Base-by-base conservation (phyloP, 2,113 vertebrate genomes). In the Romanogobio albipinnatus region DNA sequence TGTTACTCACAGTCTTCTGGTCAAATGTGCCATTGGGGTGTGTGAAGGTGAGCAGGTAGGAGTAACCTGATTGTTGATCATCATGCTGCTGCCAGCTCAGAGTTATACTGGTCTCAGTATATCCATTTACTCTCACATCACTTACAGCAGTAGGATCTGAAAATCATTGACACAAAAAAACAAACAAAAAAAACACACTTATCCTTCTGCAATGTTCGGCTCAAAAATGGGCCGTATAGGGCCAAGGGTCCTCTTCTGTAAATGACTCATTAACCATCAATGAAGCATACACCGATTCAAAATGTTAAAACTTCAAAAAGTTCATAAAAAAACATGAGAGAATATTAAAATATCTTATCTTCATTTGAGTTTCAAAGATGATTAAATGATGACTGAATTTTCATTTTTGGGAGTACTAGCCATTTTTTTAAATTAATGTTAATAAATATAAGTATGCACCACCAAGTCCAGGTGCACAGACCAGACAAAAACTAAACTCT, bases 81-180 rank as follows among this genome's bases (percentile, higher is more conserved):
- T 82, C 80, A 17, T 11, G 0, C 49, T 82, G 80, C 29, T 56
- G 1, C 80, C 80, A 82, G 33, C 47, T 71, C 29, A 82, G 66
- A 39, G 15, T 9, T 71, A 82, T 39, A 71, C 80, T 82, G 6
- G 29, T 82, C 19, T 82, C 80, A 3, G 6, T 56, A 22, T 22
- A 82, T 43, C 5, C 19, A 43, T 5, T 39, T 4, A 82, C 80
- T 24, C 1, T 82, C 51, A 82, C 2, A 43, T 56, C 3, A 24
- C 4, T 43, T 36, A 82, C 80, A 10, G 64, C 6, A 71, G 43
- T 26, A 10, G 80, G 80, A 58, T 71, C 80, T 82, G 49, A 71
- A 82, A 71, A 58, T 6, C 17, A 68, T 49, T 49, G 1, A 82
- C 10, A 81, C 33, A 68, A 22, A 53, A 39, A 13, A 51, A 14